These are phyloP conservation scores for Tetrapedia diversipes DNA, from an alignment of 2,888 invertebrate species.

Conservation along the genomic window DNA sequence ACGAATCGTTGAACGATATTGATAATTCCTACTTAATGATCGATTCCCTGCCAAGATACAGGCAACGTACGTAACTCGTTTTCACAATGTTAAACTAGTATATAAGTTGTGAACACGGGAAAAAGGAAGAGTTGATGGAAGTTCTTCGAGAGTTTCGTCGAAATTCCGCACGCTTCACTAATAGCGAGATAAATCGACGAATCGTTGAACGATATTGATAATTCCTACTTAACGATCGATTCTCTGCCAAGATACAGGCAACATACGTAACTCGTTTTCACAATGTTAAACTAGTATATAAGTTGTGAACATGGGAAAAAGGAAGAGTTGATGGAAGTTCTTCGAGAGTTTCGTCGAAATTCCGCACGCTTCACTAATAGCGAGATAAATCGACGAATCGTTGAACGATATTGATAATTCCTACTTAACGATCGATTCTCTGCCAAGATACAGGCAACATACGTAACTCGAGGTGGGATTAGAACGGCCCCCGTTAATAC, in stretches of 20 bases:
- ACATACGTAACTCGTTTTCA: slow-evolving; percentile 10
- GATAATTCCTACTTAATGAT: too few species aligned
- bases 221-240: not conserved
- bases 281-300: too few species aligned
- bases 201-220: not conserved
- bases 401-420: slow-evolving; percentile 3
- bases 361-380: not conserved
- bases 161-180: slow-evolving; percentile 6
- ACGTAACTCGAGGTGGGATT: slow-evolving; percentile 1
- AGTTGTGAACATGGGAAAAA: too few species aligned
- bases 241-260: not conserved
- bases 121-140: too few species aligned
- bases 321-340: too few species aligned
- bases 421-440: not conserved
- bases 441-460: slow-evolving; percentile 1
- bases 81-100: too few species aligned
- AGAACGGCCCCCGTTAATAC: slow-evolving; percentile 9
- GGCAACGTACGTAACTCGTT: too few species aligned
- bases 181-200: not conserved
- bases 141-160: too few species aligned
- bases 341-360: slow-evolving; percentile 11
- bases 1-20: too few species aligned
- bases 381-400: not conserved
- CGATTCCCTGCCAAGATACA: too few species aligned
- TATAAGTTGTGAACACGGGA: too few species aligned